Conservation (phyloP, 2,888 invertebrate species). For the Nesidiocoris tenuis region DNA sequence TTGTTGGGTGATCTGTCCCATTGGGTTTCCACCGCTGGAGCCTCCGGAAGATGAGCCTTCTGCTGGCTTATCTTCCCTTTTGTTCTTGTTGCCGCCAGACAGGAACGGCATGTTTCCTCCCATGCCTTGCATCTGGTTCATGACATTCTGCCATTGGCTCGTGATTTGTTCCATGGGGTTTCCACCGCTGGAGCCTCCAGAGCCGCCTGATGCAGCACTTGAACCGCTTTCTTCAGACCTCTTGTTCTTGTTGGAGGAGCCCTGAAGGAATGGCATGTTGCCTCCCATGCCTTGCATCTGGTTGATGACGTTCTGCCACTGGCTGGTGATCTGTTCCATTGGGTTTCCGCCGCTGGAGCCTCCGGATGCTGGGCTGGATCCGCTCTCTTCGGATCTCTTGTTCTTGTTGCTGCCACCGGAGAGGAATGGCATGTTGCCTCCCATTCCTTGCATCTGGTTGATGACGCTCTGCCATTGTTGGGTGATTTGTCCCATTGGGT, state of each 20-base stretch:
- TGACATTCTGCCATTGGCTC: constrained; percentile 1
- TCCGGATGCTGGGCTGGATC: not conserved
- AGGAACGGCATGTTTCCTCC: constrained; percentile 27
- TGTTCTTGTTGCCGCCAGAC: not conserved
- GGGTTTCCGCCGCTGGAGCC: not conserved
- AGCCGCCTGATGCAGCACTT: not conserved
- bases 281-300: constrained; percentile 8
- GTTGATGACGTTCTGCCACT: constrained; percentile 7
- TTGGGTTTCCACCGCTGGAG: not conserved
- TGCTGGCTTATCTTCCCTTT: constrained; percentile 11
- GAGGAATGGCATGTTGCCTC: constrained; percentile 33
- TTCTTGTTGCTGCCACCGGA: not conserved
- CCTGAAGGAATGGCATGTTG: constrained; percentile 18
- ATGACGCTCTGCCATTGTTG: not conserved
- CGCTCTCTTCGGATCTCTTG: constrained; percentile 18
- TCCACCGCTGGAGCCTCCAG: not conserved
- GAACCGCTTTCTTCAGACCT: constrained; percentile 4
- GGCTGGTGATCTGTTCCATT: constrained; percentile 14
- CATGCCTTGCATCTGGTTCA: not conserved
- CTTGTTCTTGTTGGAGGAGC: constrained; percentile 10
- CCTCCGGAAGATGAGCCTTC: not conserved
- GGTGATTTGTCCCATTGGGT: constrained; percentile 15
- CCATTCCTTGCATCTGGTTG: constrained; percentile 1
- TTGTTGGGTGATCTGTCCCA: not conserved
- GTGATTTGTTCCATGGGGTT: constrained; percentile 19